Evolutionary conservation across 2,113 vertebrate genomes (phyloP).

Genomic region (Psilopsiagon aymara): DNA sequence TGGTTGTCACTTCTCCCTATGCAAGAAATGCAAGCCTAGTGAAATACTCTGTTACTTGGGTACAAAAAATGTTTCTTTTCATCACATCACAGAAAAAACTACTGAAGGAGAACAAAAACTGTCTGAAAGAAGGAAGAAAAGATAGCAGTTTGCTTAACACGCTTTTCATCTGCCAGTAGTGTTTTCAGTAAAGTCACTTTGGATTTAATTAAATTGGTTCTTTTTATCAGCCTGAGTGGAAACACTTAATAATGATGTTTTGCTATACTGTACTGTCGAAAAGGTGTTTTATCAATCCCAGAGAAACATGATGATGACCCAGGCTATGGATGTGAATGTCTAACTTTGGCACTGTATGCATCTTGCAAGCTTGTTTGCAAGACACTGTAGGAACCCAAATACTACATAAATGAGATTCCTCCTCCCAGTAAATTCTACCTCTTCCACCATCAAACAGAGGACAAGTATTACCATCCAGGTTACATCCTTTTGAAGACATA

Average conservation of each 20-base stretch:
- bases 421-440: not conserved
- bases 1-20: not conserved
- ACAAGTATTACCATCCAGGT: not conserved
- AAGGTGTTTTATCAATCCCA: not conserved
- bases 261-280: not conserved
- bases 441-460: not conserved
- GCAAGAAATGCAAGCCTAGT: not conserved
- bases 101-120: not conserved
- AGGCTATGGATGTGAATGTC: not conserved
- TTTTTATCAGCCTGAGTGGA: slow-evolving; percentile 12
- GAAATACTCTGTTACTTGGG: not conserved
- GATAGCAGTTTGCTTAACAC: not conserved
- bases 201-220: slow-evolving; percentile 25
- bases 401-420: not conserved
- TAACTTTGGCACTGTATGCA: not conserved
- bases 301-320: not conserved
- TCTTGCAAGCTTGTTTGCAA: not conserved
- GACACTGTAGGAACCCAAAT: not conserved
- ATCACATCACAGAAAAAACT: not conserved
- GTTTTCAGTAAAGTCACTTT: not conserved
- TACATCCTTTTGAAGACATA: not conserved
- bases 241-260: not conserved
- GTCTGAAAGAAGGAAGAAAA: not conserved
- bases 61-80: not conserved
- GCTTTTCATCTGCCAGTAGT: not conserved